Evolutionary conservation across 2,797 vertebrate species (phyloP), one percentile per base, ranked within the genome.

Genomic region (Phrynocephalus forsythii): DNA sequence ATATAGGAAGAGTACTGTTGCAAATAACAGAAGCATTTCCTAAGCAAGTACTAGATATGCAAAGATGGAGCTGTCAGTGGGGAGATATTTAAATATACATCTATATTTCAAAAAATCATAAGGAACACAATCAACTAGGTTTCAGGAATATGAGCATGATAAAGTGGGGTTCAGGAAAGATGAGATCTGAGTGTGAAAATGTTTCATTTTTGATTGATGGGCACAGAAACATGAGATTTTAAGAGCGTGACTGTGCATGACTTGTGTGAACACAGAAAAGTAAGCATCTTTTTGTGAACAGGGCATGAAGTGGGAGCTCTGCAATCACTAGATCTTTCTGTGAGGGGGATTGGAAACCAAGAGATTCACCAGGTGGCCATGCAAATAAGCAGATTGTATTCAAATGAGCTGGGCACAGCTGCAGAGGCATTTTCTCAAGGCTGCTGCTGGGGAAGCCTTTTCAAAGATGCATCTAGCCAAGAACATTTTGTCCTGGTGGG

Each of bases 391-490:
- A 92, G 93, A 93, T 88, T 82, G 84, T 89, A 91, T 93, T 94
- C 90, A 91, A 92, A 93, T 88, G 91, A 94, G 88, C 83, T 90
- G 85, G 0, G 71, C 89, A 73, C 92, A 94, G 93, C 94, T 95
- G 87, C 90, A 91, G 90, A 95, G 85, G 91, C 88, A 92, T 95
- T 95, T 94, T 91, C 94, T 91, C 89, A 86, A 91, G 91, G 93
- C 92, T 91, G 90, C 20, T 84, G 0, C 93, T 75, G 89, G 91
- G 88, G 88, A 87, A 56, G 71, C 73, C 66, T 79, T 71, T 13
- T 26, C n/a, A 50, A 87, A 90, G 84, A 44, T 0, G 10, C 1
- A 0, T 69, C 90, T 87, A 94, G 92, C 91, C 90, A 95, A 95
- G 92, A 94, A 93, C 92, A 93, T 94, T 89, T 86, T 94, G 94